Conservation (phyloP, 2,113 vertebrate genomes). For the Hyperoodon ampullatus region DNA sequence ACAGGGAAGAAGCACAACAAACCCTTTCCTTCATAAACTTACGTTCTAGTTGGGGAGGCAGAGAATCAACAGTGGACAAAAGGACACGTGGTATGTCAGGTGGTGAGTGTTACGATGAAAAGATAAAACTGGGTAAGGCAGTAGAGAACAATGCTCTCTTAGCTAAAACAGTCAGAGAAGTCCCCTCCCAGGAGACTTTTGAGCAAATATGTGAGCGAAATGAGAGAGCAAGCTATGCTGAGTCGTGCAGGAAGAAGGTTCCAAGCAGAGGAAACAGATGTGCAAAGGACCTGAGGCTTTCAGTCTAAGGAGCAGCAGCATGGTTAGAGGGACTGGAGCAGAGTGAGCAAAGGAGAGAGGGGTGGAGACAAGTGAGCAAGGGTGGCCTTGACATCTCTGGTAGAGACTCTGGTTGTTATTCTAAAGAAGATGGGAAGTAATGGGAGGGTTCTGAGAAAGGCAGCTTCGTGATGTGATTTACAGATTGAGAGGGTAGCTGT, state of each 20-base stretch:
- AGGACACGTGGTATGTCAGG: accelerated
- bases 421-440: neutral
- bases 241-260: neutral
- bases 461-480: neutral
- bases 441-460: neutral
- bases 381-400: neutral
- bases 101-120: neutral
- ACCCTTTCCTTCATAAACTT: neutral
- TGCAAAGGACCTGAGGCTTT: neutral
- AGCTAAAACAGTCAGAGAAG: neutral
- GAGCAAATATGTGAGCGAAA: neutral
- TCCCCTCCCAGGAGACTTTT: neutral
- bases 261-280: neutral
- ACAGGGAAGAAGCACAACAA: accelerated
- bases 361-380: accelerated
- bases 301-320: neutral
- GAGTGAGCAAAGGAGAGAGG: neutral
- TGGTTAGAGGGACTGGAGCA: neutral
- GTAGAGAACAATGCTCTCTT: neutral
- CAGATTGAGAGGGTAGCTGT: neutral
- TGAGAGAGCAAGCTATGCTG: neutral
- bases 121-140: neutral
- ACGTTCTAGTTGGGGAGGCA: neutral
- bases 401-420: neutral
- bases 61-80: neutral